Evolutionary conservation across 1,140 invertebrate species (phyloP).

Genomic region (Cydia splendana): DNA sequence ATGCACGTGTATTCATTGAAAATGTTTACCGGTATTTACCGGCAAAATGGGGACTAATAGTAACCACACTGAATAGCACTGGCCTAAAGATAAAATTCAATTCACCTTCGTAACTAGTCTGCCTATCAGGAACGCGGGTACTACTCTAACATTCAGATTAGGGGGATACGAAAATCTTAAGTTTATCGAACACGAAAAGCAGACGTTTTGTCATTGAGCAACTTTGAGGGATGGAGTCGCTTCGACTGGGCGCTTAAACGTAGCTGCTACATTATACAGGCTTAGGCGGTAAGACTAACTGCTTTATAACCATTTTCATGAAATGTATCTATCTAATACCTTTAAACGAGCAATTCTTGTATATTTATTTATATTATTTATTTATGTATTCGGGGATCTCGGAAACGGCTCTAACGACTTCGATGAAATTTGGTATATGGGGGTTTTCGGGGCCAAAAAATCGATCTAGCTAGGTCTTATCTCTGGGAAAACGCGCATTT

Average conservation of each 20-base stretch:
- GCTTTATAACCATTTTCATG: not conserved
- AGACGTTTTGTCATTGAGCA: slow-evolving; percentile 42
- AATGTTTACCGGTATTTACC: too few relatives aligned
- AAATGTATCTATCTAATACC: not conserved
- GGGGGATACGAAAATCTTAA: not conserved
- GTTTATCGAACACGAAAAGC: slow-evolving; percentile 29
- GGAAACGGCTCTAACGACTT: too few relatives aligned
- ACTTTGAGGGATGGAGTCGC: slow-evolving; percentile 38
- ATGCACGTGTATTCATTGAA: not conserved
- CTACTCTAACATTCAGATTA: slow-evolving; percentile 9
- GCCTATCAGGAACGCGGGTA: not conserved
- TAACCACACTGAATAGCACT: not conserved
- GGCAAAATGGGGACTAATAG: not conserved
- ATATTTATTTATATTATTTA: too few relatives aligned
- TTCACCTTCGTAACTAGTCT: not conserved
- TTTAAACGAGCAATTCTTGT: too few relatives aligned
- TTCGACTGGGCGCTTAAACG: slow-evolving; percentile 42
- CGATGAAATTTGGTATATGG: too few relatives aligned
- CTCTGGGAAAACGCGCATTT: too few relatives aligned
- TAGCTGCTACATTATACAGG: slow-evolving; percentile 41
- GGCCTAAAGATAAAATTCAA: not conserved
- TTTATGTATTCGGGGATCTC: too few relatives aligned
- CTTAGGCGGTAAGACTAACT: not conserved
- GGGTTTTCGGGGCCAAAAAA: too few relatives aligned
- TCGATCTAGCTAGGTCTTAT: too few relatives aligned